Conservation (phyloP, 1,140 invertebrate genomes). For the Lucilia cuprina region DNA sequence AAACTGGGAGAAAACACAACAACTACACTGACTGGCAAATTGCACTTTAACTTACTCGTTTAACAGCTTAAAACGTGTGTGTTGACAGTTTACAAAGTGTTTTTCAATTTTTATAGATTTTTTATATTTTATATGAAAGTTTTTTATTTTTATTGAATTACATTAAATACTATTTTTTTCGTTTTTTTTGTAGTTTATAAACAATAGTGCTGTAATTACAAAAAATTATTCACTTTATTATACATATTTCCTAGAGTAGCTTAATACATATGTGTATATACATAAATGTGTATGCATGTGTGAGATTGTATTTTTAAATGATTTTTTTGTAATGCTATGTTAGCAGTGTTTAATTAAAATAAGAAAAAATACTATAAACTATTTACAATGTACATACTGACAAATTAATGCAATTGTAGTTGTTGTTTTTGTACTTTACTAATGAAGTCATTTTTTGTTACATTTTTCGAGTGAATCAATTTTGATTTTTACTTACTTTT, state of each 20-base stretch:
- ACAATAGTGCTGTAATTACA: background rate
- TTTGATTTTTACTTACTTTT: background rate
- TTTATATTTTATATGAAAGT: background rate
- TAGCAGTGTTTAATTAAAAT: conserved; percentile 2
- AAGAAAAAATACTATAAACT: background rate
- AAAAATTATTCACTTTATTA: background rate
- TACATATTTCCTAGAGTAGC: too few relatives aligned
- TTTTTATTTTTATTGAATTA: background rate
- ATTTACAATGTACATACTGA: background rate
- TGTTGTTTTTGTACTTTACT: background rate
- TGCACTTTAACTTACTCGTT: conserved; percentile 11
- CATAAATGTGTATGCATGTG: background rate
- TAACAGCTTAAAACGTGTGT: background rate
- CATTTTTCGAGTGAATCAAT: background rate
- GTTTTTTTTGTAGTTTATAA: background rate
- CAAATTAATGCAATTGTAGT: background rate
- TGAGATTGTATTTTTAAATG: background rate
- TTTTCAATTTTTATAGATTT: conserved; percentile 24
- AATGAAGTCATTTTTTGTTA: background rate
- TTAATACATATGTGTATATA: too few relatives aligned
- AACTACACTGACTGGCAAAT: background rate
- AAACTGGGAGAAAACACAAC: background rate
- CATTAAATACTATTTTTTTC: background rate
- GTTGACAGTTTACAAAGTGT: conserved; percentile 15
- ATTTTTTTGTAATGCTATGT: background rate